Conservation (phyloP, 1,140 invertebrate species). For the Pseudobourletiella spinata region DNA sequence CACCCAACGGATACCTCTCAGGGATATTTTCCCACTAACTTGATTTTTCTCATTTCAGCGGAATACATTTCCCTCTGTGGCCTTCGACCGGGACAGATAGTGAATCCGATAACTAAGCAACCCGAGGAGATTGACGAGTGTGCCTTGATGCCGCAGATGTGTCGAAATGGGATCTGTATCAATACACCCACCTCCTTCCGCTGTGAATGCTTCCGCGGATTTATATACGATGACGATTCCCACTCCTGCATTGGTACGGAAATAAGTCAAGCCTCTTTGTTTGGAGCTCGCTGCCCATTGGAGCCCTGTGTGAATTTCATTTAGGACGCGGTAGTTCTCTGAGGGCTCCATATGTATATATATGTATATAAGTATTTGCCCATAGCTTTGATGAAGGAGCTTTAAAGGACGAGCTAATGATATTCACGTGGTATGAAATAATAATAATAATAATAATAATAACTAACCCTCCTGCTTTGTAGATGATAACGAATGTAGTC, state of each 20-base stretch:
- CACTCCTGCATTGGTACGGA: constrained; percentile 68
- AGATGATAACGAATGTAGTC: constrained; percentile 59
- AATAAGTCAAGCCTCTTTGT: constrained; percentile 6
- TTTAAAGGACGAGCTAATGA: too few species aligned
- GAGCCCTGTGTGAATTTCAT: too few species aligned
- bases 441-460: too few species aligned
- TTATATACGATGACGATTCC: constrained; percentile 61
- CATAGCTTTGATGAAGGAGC: too few species aligned
- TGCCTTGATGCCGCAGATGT: constrained; percentile 68
- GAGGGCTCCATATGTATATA: too few species aligned
- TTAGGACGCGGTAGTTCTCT: too few species aligned
- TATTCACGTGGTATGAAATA: too few species aligned
- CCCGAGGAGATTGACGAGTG: constrained; percentile 69
- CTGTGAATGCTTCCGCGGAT: constrained; percentile 59
- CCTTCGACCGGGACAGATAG: constrained; percentile 54
- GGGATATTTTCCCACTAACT: too few species aligned
- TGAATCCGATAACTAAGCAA: constrained; percentile 66
- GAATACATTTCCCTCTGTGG: constrained; percentile 55
- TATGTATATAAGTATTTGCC: too few species aligned
- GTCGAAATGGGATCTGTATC: constrained; percentile 66
- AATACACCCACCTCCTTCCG: constrained; percentile 68
- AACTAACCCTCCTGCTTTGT: too few species aligned
- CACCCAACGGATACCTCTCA: too few species aligned
- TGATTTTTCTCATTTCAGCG: constrained; percentile 39
- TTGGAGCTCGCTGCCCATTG: not conserved